Conservation (phyloP, 2,797 vertebrate genomes). For the Avahi laniger region DNA sequence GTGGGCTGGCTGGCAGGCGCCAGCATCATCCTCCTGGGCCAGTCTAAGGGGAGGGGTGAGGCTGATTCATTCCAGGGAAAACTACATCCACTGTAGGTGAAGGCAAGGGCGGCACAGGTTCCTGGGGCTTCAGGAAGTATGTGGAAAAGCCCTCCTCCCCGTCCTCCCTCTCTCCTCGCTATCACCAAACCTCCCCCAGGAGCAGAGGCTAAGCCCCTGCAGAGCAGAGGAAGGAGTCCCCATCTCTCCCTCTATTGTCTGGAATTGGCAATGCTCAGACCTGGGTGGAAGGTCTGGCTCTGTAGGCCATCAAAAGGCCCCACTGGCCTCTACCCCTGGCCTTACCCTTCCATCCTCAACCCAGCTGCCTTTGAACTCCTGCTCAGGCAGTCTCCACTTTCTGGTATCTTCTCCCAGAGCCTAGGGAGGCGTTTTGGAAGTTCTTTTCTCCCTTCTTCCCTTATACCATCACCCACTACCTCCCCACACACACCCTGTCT, state of each 20-base stretch:
- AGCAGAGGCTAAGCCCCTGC: background rate
- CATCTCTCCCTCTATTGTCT: background rate
- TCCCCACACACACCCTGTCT: background rate
- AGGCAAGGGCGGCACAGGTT: background rate
- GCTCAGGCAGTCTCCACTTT: background rate
- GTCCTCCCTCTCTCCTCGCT: background rate
- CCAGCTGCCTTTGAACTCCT: background rate
- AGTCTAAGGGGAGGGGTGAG: background rate
- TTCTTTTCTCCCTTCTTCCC: background rate
- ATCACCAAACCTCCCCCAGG: background rate
- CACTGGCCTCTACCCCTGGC: background rate
- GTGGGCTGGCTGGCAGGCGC: conserved; percentile 39
- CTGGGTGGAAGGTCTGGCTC: background rate
- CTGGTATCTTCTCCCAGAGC: background rate
- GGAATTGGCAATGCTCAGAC: background rate
- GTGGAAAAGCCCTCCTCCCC: background rate
- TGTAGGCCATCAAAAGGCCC: background rate
- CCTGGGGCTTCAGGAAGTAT: background rate
- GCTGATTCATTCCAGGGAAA: background rate
- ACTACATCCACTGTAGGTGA: background rate
- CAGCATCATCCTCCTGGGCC: background rate
- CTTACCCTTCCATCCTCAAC: background rate
- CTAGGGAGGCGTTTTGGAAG: background rate
- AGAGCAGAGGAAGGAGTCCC: background rate
- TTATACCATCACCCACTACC: background rate